Evolutionary conservation across 2,888 invertebrate species (phyloP), one percentile per base, ranked within the genome.

Genomic region (Hirtodrosophila histrioides): DNA sequence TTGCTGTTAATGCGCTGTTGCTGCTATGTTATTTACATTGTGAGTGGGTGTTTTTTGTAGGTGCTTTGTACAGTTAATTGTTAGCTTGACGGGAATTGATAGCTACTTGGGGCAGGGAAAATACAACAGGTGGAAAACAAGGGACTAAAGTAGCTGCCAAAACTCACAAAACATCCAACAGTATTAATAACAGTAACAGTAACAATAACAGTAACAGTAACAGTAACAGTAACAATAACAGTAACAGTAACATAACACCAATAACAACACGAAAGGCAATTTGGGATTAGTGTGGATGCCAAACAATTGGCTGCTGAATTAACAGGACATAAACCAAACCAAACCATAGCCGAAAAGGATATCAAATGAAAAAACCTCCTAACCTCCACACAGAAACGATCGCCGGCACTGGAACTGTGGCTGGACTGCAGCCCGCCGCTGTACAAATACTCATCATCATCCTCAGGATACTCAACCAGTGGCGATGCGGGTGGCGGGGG

Each of bases 391-490:
- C 90, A 91, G 89, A 90, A 90, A 88, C 89, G 90, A 89, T 91
- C 91, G 82, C 80, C 87, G 78, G 79, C 82, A 81, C 83, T 86
- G 86, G 87, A 86, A 67, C 87, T 88, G 83, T 84, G 88, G 54
- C 78, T 88, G 66, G 73, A 75, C 46, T 72, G 64, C 67, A 56
- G 72, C 50, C 64, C 49, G 46, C 64, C 64, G 50, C 58, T 45
- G 75, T 76, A 76, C 56, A 76, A 70, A 75, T 75, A 78, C 64
- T 88, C 88, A 93, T 96, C 96, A 93, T 97, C 97, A 92, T 96
- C 97, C 91, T 95, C 96, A 89, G 97, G 97, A 92, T 96, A 97
- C 93, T 97, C 97, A 90, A 97, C 94, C 91, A 97, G 94, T 85
- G 95, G 95, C 92, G 94, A 94, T 89, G 94, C 94, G 81, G 94